Evolutionary conservation across 1,140 invertebrate genomes (phyloP).

Genomic region (Sarcophaga bullata): DNA sequence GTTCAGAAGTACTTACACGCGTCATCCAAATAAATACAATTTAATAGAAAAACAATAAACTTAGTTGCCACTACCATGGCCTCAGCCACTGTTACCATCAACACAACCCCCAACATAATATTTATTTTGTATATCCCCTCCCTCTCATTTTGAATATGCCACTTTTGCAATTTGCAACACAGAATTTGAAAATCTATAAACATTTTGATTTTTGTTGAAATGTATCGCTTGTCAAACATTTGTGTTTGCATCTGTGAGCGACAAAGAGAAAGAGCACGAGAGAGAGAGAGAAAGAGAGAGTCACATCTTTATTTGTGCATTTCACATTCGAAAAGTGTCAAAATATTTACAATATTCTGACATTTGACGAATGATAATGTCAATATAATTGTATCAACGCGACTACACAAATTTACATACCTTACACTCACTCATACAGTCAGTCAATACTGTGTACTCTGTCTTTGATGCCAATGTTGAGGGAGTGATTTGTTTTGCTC

Average conservation of each 20-base stretch:
- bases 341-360: conserved; percentile 55
- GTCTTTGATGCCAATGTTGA: no score
- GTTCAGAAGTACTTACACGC: conserved; percentile 46
- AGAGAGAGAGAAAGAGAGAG: not conserved
- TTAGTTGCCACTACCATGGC: conserved; percentile 41
- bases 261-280: not conserved
- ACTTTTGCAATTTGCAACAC: no score
- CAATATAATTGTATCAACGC: not conserved
- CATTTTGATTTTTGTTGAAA: conserved; percentile 13
- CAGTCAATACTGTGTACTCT: no score
- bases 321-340: conserved; percentile 51
- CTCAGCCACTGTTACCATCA: conserved; percentile 13
- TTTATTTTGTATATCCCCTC: no score
- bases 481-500: no score
- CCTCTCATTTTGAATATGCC: no score
- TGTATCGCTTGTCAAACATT: not conserved
- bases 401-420: not conserved
- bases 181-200: not conserved
- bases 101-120: no score
- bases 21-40: conserved; percentile 34
- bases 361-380: conserved; percentile 26
- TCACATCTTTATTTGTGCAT: not conserved
- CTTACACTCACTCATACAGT: not conserved
- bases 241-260: not conserved
- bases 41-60: conserved; percentile 32